Evolutionary conservation across 2,888 invertebrate genomes (phyloP).

Genomic region (Xestia ashworthii): DNA sequence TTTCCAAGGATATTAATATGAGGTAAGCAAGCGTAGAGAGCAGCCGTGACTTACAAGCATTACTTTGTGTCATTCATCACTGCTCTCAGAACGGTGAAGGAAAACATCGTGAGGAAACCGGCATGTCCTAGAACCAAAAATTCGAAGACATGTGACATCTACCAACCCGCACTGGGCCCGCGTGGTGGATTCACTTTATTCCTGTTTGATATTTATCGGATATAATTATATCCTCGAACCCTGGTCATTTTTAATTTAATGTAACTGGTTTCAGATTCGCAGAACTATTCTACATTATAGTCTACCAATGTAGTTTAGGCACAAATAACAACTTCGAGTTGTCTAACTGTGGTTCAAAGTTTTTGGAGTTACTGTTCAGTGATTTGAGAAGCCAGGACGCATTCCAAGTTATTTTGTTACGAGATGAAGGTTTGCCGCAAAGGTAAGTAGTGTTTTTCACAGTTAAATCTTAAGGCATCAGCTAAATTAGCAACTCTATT

Average conservation of each 20-base stretch:
- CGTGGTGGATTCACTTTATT: too few relatives aligned
- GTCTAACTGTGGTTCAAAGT: conserved; percentile 31
- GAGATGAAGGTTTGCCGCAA: conserved; percentile 49
- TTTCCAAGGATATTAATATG: conserved; percentile 56
- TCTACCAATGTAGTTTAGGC: conserved; percentile 52
- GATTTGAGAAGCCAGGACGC: conserved; percentile 49
- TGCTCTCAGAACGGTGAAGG: too few relatives aligned
- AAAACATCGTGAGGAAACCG: too few relatives aligned
- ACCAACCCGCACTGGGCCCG: too few relatives aligned
- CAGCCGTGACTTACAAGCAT: too few relatives aligned
- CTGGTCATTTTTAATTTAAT: too few relatives aligned
- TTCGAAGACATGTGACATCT: too few relatives aligned
- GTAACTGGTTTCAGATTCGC: conserved; percentile 49
- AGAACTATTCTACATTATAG: conserved; percentile 61
- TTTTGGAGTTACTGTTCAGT: conserved; percentile 51
- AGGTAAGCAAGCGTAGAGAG: conserved; percentile 42
- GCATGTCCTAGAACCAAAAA: too few relatives aligned
- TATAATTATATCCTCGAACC: too few relatives aligned
- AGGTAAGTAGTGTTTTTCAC: conserved; percentile 36
- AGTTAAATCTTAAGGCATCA: background rate
- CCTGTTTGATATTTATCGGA: too few relatives aligned
- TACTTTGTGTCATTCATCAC: too few relatives aligned
- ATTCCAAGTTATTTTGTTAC: conserved; percentile 43
- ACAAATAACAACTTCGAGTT: conserved; percentile 20
- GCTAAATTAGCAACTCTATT: too few relatives aligned